These are phyloP conservation scores for Zosterops japonicus DNA, from an alignment of 2,113 vertebrate species.

Conservation along the genomic window DNA sequence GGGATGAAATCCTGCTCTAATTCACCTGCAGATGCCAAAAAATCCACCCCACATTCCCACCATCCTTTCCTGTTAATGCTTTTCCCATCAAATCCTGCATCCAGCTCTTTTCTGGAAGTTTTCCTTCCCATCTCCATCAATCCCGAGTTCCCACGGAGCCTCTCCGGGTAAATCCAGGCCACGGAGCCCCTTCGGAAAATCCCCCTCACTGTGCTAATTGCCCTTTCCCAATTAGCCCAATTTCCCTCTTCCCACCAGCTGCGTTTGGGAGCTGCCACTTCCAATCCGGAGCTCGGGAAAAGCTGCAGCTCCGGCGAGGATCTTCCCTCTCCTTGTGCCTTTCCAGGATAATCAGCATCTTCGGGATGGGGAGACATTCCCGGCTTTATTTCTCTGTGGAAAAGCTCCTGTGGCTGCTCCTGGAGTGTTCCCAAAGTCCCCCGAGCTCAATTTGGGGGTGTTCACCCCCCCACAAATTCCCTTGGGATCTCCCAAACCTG, in stretches of 20 bases:
- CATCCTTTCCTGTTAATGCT: rapidly evolving
- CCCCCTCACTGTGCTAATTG: neutral
- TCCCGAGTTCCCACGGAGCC: neutral
- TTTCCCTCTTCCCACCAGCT: constrained; percentile 4
- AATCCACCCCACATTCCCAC: neutral
- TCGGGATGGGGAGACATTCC: rapidly evolving
- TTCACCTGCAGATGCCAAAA: neutral
- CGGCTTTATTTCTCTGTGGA: rapidly evolving
- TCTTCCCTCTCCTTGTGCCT: neutral
- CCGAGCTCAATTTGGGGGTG: neutral
- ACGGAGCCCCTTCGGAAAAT: neutral
- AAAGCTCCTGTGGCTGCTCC: neutral
- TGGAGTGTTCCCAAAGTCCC: rapidly evolving
- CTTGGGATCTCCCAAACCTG: neutral
- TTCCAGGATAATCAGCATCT: neutral
- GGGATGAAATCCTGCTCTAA: neutral
- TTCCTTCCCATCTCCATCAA: neutral
- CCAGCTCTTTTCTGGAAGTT: neutral
- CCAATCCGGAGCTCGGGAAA: neutral
- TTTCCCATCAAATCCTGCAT: neutral
- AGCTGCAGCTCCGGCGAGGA: neutral
- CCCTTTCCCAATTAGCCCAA: constrained; percentile 21
- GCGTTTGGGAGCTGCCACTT: neutral
- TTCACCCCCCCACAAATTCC: neutral
- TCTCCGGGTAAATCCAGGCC: neutral